Percentiles rank a stretch among this genome's conserved stretches.
Evolutionary conservation across 2,113 vertebrate genomes (phyloP).

Genomic region (Sminthopsis crassicaudata): DNA sequence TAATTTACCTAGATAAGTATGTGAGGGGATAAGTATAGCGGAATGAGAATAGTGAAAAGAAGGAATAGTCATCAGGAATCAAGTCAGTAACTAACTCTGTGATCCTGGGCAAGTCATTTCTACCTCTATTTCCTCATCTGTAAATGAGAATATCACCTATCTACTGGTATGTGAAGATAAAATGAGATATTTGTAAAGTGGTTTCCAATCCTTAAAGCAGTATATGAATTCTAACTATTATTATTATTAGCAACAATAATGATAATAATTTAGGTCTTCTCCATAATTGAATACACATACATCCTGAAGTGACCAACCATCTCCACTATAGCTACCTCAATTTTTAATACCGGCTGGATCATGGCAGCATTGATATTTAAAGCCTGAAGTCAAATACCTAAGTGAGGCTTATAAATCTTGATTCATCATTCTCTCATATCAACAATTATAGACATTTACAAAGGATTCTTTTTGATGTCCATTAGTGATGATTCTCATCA

Average conservation of each 20-base stretch:
- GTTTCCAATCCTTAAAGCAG: neutral
- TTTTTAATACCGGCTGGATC: neutral
- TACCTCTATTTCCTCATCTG: neutral
- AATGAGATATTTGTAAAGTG: neutral
- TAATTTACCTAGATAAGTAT: neutral
- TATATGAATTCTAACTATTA: neutral
- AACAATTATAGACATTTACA: neutral
- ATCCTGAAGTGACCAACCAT: neutral
- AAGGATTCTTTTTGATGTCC: neutral
- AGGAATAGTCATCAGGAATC: neutral
- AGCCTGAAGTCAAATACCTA: neutral
- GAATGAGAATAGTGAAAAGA: neutral
- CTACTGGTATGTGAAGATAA: neutral
- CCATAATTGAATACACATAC: neutral
- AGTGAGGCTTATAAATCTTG: neutral
- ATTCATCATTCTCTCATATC: neutral
- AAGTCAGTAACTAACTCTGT: neutral
- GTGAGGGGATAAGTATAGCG: neutral
- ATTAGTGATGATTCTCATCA: neutral
- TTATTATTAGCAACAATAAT: neutral
- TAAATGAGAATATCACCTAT: neutral
- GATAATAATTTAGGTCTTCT: neutral
- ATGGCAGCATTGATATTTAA: constrained; percentile 27
- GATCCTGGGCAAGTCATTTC: neutral
- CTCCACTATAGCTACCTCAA: neutral